phyloP scores from a whole-genome alignment of 2,113 vertebrate species.

The Aleadryas rufinucha region DNA sequence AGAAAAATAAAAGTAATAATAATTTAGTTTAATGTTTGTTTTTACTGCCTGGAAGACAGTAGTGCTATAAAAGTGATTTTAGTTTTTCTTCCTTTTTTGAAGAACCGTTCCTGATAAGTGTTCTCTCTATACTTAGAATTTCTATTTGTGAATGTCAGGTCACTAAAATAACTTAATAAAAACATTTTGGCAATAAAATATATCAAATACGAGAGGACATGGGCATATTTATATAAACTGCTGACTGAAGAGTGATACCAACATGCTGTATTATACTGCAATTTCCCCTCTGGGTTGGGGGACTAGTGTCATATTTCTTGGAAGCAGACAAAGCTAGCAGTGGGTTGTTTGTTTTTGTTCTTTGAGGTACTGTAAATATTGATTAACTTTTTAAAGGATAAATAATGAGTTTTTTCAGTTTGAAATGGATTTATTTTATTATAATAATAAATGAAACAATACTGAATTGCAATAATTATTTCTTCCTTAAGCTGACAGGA shows the following conservation, averaged over 20 bases:
- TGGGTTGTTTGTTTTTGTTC: neutral
- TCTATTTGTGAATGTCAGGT: neutral
- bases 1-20: neutral
- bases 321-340: neutral
- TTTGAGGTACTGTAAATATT: neutral
- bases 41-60: neutral
- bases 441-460: neutral
- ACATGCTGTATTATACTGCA: neutral
- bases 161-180: neutral
- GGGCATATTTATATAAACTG: neutral
- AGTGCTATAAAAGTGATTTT: neutral
- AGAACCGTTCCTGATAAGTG: neutral
- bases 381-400: neutral
- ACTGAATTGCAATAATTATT: neutral
- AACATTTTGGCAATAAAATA: neutral
- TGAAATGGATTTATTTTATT: neutral
- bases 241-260: neutral
- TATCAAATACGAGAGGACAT: neutral
- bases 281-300: neutral
- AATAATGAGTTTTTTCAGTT: neutral
- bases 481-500: neutral
- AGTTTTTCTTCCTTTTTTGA: neutral
- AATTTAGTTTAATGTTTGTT: neutral
- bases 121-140: neutral
- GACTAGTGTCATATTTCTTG: neutral